These are phyloP conservation scores for Pipistrellus pipistrellus DNA, from an alignment of 2,797 vertebrate species.

Conservation along the genomic window DNA sequence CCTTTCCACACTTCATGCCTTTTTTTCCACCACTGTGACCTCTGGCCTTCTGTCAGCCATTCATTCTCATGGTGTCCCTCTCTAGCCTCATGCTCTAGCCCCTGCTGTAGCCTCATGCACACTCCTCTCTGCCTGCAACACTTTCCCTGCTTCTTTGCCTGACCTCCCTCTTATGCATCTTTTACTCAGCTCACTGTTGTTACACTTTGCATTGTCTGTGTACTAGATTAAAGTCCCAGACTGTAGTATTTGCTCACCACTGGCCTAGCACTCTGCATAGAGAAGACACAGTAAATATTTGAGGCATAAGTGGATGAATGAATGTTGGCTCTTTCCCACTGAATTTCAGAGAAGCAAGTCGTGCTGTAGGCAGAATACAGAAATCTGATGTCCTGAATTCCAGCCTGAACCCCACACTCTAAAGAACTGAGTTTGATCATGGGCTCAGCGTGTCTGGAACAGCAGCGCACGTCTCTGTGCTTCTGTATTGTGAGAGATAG, in stretches of 20 bases:
- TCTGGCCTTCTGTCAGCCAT: not conserved
- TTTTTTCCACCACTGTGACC: not conserved
- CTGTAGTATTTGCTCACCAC: no score
- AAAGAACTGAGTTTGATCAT: no score
- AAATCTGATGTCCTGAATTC: not conserved
- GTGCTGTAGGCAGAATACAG: not conserved
- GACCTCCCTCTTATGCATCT: no score
- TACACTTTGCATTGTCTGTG: not conserved
- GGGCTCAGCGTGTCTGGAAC: not conserved
- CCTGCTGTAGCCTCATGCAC: not conserved
- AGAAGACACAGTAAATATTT: not conserved
- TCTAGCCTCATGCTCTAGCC: not conserved
- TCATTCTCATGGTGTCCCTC: not conserved
- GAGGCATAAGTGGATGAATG: not conserved
- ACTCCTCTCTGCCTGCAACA: not conserved
- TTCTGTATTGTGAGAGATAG: not conserved
- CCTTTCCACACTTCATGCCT: rapidly evolving
- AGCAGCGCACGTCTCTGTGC: not conserved
- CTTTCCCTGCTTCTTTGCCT: not conserved
- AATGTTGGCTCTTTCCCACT: not conserved
- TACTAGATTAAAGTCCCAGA: not conserved
- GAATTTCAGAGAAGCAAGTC: not conserved
- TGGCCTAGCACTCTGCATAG: not conserved
- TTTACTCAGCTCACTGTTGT: not conserved
- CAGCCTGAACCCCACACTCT: not conserved